Conservation (phyloP, 2,797 vertebrate genomes). For the Labroides dimidiatus region DNA sequence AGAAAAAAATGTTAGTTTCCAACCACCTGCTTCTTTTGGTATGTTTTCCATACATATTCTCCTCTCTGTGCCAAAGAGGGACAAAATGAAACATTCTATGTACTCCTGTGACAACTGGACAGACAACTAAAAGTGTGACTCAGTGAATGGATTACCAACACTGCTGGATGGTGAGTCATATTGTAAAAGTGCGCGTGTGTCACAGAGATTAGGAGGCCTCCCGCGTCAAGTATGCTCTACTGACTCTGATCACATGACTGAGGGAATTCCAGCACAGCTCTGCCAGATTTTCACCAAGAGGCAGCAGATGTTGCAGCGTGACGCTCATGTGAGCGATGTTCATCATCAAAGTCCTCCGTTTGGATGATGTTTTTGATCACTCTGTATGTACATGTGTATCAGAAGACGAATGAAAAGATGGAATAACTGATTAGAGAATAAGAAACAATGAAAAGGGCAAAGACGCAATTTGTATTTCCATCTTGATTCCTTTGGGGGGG, state of each 20-base stretch:
- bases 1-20: too few species aligned
- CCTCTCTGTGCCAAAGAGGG: background rate
- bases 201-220: slow-evolving; percentile 43
- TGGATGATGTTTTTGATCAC: background rate
- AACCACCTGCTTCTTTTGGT: too few species aligned
- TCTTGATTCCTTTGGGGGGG: slow-evolving; percentile 20
- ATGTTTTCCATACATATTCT: too few species aligned
- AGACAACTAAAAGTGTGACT: slow-evolving; percentile 2
- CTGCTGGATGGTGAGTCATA: slow-evolving; percentile 45
- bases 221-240: slow-evolving; percentile 52
- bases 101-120: background rate
- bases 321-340: slow-evolving; percentile 22
- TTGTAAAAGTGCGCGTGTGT: slow-evolving; percentile 1
- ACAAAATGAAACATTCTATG: background rate
- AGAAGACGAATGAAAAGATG: background rate
- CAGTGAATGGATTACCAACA: slow-evolving; percentile 20
- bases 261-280: slow-evolving; percentile 72
- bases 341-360: background rate
- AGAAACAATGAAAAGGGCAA: background rate
- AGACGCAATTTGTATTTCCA: background rate
- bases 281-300: slow-evolving; percentile 38
- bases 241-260: slow-evolving; percentile 74
- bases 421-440: background rate
- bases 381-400: background rate
- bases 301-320: slow-evolving; percentile 43